phyloP scores from a whole-genome alignment of 2,797 vertebrate genomes.

The Eulemur coronatus region DNA sequence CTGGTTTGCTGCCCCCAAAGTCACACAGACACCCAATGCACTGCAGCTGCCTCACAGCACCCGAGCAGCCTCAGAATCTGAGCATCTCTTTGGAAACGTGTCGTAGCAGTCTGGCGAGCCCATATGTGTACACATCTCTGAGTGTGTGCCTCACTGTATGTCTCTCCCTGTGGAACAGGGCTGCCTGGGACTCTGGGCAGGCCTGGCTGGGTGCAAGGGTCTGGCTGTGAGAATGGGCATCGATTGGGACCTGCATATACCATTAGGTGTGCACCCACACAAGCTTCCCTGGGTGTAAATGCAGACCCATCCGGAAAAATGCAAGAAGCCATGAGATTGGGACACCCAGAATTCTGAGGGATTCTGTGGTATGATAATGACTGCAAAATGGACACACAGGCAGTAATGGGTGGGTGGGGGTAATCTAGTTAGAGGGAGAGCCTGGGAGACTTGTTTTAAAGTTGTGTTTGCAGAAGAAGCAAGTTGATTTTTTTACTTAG shows the following conservation, averaged over 20 bases:
- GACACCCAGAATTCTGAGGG: neutral
- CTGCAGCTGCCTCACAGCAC: neutral
- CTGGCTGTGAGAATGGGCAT: no score
- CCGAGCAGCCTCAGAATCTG: neutral
- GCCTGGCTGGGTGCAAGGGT: neutral
- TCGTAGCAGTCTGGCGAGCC: neutral
- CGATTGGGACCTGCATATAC: accelerated
- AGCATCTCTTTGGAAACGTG: neutral
- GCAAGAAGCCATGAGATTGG: neutral
- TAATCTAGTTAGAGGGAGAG: neutral
- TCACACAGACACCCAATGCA: neutral
- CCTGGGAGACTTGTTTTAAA: neutral
- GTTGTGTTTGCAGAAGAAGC: neutral
- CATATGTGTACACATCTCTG: neutral
- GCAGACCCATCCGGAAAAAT: neutral
- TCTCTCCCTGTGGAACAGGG: neutral
- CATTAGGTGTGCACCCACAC: accelerated
- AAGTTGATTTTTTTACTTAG: neutral
- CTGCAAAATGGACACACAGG: neutral
- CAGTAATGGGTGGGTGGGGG: neutral
- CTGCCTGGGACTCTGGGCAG: neutral
- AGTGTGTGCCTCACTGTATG: neutral
- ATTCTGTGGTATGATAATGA: neutral
- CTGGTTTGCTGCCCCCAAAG: neutral
- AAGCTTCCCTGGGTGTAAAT: neutral